These are phyloP conservation scores for Hypotaenidia philippensis DNA, from an alignment of 2,797 vertebrate species.

Conservation along the genomic window DNA sequence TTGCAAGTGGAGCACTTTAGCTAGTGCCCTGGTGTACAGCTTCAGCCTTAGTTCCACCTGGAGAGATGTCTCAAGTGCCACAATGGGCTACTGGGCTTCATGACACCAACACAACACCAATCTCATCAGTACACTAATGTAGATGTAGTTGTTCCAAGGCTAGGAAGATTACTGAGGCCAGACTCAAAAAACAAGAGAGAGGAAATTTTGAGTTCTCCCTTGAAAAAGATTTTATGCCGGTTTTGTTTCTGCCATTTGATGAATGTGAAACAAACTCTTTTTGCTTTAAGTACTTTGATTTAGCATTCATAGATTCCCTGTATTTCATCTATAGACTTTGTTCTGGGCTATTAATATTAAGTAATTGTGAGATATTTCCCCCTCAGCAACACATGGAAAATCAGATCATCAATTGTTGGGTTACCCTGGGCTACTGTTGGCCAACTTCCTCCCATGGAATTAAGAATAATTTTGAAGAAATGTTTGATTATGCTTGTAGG, in stretches of 20 bases:
- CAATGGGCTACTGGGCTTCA: neutral
- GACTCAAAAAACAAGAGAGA: neutral
- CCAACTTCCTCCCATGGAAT: neutral
- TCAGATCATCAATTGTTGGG: neutral
- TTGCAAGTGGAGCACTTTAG: neutral
- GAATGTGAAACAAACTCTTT: neutral
- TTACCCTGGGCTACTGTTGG: neutral
- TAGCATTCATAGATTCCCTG: neutral
- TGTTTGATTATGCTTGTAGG: neutral
- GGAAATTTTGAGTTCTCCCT: neutral
- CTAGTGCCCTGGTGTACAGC: neutral
- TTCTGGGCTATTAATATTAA: neutral
- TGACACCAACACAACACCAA: neutral
- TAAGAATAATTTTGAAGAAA: constrained; percentile 14
- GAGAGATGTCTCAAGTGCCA: neutral
- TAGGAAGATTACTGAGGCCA: neutral
- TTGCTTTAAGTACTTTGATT: neutral
- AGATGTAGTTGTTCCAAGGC: neutral
- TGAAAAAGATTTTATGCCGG: neutral
- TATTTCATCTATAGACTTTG: neutral
- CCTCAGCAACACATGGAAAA: neutral
- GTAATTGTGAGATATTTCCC: neutral
- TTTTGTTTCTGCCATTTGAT: neutral
- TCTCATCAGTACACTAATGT: neutral
- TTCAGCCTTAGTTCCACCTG: neutral